Base-by-base conservation (phyloP, 92 coral and sea anemone species). In the Anthopleura xanthogrammica region DNA sequence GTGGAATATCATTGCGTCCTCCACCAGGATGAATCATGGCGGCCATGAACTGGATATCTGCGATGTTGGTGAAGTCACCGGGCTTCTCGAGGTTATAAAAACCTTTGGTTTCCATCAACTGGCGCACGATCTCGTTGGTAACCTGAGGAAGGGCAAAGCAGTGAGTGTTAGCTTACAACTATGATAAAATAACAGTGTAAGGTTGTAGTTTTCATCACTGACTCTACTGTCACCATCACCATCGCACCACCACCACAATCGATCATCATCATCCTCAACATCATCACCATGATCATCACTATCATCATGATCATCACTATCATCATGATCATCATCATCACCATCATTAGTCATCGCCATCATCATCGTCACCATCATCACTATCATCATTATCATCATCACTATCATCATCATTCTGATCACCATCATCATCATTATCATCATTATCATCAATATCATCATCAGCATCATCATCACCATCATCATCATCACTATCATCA, bases 21-120 rank as follows among this genome's bases (percentile, higher is more conserved):
- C 98, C 98, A 1, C 98, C 98, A 4, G 98, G 98, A 43, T 93
- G 98, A 80, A 93, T 93, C 98, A 93, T 93, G 29, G 98, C 98
- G 16, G 98, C 98, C 42, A 92, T 88, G 73, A 87, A 91, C 84
- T 93, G 98, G 72, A 93, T 91, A 82, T 93, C 98, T 20, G 90
- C 98, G 52, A 93, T 93, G 85, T 93, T 93, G 23, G 98, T 93
- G 88, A 93, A 93, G 52, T 93, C 98, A 79, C 98, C 98, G 40
- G 98, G 98, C 56, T 93, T 93, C 87, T 93, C 98, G 29, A 93
- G 98, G 68, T 93, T 93, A 76, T 93, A 93, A 72, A 93, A 93
- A 16, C 98, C 98, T 83, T 91, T 88, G 82, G 83, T 92, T 72
- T 93, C 95, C 98, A 93, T 93, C 60, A 93, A 66, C 80, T 93